These are phyloP conservation scores for Merluccius polli DNA, from an alignment of 2,797 vertebrate genomes.

Conservation along the genomic window DNA sequence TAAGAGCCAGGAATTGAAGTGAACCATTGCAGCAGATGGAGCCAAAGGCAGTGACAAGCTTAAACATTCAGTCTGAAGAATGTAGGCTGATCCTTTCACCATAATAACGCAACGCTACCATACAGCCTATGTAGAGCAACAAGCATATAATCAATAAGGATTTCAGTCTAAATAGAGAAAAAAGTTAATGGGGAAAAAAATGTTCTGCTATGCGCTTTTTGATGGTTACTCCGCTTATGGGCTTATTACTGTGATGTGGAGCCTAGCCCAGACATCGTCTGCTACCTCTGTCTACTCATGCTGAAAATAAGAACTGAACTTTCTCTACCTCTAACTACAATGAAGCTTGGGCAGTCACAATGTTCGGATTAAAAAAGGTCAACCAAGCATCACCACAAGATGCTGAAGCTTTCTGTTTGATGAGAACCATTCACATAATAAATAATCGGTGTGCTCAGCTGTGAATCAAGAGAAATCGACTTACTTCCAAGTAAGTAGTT, in stretches of 20 bases:
- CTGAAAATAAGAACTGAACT: conserved; percentile 44
- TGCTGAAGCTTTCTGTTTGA: background rate
- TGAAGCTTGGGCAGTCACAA: conserved; percentile 20
- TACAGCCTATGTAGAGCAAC: background rate
- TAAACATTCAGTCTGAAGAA: background rate
- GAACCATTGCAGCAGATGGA: background rate
- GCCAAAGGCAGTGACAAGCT: background rate
- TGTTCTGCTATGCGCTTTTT: background rate
- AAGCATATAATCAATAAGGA: background rate
- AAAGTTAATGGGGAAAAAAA: too few species aligned
- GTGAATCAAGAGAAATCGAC: background rate
- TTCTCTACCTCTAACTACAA: conserved; percentile 35
- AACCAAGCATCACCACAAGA: conserved; percentile 24
- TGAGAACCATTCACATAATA: background rate
- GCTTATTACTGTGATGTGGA: background rate
- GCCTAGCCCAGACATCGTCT: background rate
- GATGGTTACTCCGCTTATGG: background rate
- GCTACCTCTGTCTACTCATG: conserved; percentile 31
- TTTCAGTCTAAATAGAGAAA: background rate
- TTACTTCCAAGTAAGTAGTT: background rate
- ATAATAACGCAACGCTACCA: background rate
- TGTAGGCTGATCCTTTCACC: background rate
- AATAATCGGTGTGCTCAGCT: background rate
- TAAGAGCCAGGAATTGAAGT: background rate
- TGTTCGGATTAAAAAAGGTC: conserved; percentile 10